Percentiles rank a stretch among this genome's conserved stretches.
Conservation (phyloP, 2,797 vertebrate genomes). For the Taeniopygia guttata region DNA sequence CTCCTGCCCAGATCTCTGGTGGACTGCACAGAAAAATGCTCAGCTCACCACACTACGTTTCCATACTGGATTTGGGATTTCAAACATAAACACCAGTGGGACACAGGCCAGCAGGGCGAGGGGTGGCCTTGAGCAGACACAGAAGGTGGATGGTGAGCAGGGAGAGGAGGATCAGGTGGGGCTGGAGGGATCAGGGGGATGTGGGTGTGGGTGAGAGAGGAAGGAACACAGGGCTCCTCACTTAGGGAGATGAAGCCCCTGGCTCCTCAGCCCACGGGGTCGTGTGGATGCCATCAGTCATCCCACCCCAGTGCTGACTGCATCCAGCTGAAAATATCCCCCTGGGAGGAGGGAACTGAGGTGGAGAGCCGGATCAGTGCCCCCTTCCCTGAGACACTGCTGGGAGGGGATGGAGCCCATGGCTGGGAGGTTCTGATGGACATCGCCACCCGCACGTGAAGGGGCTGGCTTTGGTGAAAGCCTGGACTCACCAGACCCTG, state of each 20-base stretch:
- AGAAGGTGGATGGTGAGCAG: not conserved
- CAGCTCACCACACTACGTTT: not conserved
- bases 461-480: not conserved
- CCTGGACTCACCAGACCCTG: not conserved
- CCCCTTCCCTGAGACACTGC: not conserved
- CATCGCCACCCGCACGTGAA: not conserved
- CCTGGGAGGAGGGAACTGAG: not conserved
- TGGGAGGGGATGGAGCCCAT: not conserved
- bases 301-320: not conserved
- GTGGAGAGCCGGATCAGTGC: not conserved
- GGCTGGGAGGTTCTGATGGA: not conserved
- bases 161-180: not conserved
- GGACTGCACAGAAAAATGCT: not conserved
- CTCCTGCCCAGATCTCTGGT: not conserved
- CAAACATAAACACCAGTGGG: too few species aligned
- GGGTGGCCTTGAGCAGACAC: not conserved
- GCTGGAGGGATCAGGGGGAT: not conserved
- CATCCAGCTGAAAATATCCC: not conserved
- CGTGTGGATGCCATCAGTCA: not conserved
- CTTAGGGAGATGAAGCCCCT: not conserved
- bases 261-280: not conserved
- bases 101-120: not conserved
- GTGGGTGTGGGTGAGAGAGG: not conserved
- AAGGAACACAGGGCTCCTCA: rapidly evolving
- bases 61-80: not conserved